Evolutionary conservation across 2,888 invertebrate genomes (phyloP).

Genomic region (Mesochorus sp.): DNA sequence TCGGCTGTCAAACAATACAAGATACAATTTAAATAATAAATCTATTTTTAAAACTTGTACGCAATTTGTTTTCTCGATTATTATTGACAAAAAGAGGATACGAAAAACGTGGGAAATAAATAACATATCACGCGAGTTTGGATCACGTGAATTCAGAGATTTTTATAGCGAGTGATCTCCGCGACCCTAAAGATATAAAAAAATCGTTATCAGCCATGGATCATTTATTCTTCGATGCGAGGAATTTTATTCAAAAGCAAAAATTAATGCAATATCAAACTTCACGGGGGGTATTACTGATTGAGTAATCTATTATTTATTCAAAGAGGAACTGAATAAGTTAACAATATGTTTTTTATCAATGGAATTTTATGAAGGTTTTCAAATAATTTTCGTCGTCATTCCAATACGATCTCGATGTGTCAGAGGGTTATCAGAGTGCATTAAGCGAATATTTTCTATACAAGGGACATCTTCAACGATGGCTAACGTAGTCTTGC

Average conservation of each 20-base stretch:
- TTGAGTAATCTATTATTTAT: slow-evolving; percentile 49
- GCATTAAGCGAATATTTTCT: too few relatives aligned
- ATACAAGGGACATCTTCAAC: too few relatives aligned
- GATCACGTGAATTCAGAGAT: slow-evolving; percentile 73
- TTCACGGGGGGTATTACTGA: slow-evolving; percentile 19
- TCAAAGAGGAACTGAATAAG: slow-evolving; percentile 1
- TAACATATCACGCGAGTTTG: background rate
- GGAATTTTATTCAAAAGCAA: slow-evolving; percentile 24
- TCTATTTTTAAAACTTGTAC: too few relatives aligned
- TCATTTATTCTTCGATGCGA: slow-evolving; percentile 18
- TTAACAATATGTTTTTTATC: background rate
- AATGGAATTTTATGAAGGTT: too few relatives aligned
- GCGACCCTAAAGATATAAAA: background rate
- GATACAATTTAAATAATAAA: background rate
- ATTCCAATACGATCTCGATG: too few relatives aligned
- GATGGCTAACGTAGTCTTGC: too few relatives aligned
- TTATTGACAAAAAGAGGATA: too few relatives aligned
- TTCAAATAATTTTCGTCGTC: too few relatives aligned
- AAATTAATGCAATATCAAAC: slow-evolving; percentile 22
- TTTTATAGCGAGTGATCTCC: slow-evolving; percentile 20
- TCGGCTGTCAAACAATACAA: slow-evolving; percentile 87
- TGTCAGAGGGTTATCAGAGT: too few relatives aligned
- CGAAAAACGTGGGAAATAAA: too few relatives aligned
- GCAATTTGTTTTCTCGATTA: too few relatives aligned
- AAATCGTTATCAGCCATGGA: slow-evolving; percentile 33